Conservation (phyloP, 2,113 vertebrate species). For the Pongo abelii region DNA sequence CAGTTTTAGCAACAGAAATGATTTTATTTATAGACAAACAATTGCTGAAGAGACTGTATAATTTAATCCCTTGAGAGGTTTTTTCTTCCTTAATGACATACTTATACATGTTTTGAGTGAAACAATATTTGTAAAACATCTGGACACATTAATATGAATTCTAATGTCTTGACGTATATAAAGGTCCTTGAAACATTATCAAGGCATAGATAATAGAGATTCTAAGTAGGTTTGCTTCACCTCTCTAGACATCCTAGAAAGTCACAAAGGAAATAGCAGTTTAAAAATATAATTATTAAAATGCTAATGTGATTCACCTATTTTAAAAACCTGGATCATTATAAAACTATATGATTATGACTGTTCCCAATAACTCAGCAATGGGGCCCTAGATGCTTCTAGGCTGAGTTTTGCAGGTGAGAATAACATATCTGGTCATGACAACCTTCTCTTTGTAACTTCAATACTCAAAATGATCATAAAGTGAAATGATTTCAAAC, state of each 20-base stretch:
- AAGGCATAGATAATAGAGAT: neutral
- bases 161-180: neutral
- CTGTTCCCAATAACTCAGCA: neutral
- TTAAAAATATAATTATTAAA: neutral
- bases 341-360: neutral
- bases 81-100: neutral
- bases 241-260: neutral
- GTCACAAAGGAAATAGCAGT: neutral
- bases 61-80: neutral
- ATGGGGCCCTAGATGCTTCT: accelerated
- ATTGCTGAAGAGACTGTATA: neutral
- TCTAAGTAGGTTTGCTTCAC: neutral
- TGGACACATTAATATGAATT: neutral
- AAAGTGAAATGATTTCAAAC: neutral
- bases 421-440: neutral
- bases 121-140: neutral
- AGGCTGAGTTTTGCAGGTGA: neutral
- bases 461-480: neutral
- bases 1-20: neutral
- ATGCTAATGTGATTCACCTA: neutral
- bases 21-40: neutral
- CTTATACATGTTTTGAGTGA: neutral
- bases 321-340: neutral
- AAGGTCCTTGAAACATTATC: neutral
- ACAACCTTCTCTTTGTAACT: neutral